Conservation (phyloP, 2,888 invertebrate species). For the Cerceris ruficornis region DNA sequence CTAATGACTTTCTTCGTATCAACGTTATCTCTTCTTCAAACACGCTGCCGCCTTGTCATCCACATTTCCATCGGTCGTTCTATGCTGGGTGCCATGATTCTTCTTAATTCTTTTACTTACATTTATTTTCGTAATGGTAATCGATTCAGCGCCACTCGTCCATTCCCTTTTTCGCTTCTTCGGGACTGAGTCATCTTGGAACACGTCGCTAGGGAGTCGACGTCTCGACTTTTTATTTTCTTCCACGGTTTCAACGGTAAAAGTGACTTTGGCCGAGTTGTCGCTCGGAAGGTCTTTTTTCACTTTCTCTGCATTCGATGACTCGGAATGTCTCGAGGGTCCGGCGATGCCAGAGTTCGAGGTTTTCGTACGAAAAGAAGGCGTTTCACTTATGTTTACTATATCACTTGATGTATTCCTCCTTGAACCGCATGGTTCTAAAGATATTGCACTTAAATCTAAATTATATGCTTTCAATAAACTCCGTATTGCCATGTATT, state of each 20-base stretch:
- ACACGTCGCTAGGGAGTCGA: too few species aligned
- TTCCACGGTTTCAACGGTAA: background rate
- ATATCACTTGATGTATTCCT: background rate
- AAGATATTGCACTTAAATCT: background rate
- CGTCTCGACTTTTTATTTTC: background rate
- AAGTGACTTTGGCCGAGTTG: background rate
- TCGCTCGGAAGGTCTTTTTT: background rate
- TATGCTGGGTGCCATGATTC: too few species aligned
- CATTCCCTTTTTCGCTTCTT: conserved; percentile 8
- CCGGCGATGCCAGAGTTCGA: too few species aligned
- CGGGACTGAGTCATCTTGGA: background rate
- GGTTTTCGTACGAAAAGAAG: too few species aligned
- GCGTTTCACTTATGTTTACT: background rate
- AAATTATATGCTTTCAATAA: background rate
- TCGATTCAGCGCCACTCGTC: conserved; percentile 4
- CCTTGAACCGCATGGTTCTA: background rate
- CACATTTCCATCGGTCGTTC: too few species aligned
- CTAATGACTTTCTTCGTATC: too few species aligned
- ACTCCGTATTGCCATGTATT: background rate
- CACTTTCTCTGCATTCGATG: too few species aligned
- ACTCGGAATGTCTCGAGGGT: too few species aligned
- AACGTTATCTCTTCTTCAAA: too few species aligned
- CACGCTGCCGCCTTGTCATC: too few species aligned
- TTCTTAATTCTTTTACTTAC: too few species aligned
- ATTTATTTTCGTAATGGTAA: background rate